Evolutionary conservation across 35 echinoderm and acorn worm genomes (phyloP), one percentile per base, ranked within the genome.

Genomic region (Apostichopus japonicus): DNA sequence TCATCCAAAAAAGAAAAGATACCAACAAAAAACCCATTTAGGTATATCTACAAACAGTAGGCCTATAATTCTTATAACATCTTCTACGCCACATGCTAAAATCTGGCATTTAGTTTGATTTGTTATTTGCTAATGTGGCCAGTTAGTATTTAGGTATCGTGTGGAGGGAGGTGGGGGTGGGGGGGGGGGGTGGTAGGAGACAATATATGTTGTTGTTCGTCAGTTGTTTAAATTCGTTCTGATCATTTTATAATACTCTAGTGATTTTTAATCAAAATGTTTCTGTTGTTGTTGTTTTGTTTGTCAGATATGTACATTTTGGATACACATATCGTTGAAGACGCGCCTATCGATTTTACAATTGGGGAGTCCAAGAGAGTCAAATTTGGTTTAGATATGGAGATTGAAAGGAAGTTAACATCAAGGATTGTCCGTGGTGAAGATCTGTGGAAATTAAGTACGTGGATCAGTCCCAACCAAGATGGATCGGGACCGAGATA

Each of bases 371-470:
- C 78, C 5, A 80, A 54, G 44, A 80, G 17, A 17, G 23, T 80
- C 78, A 25, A 52, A 54, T 80, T 54, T 80, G 78, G 53, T 16
- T 51, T 80, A 23, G 24, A 80, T 51, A 80, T 80, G 5, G 17
- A 44, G 17, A 54, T 80, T 52, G 78, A 80, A 44, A 24, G 78
- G 5, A 80, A 80, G 10, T 23, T 80, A 11, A 87, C 53, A 16
- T 87, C 83, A 11, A 87, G 58, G 22, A 19, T 59, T 9, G 58
- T 87, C 10, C 54, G 56, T 7, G 83, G 83, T 55, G 83, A 87
- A 24, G 22, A 59, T 59, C 58, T 87, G 8, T 87, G 83, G 83
- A 87, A 87, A 22, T 65, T 87, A 44, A 23, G 83, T 87, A 55
- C 83, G 17, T 87, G 83, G 83, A 59, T 87, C 53, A 87, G 83